phyloP scores from a whole-genome alignment of 2,888 invertebrate species.

The Nysson spinosus region DNA sequence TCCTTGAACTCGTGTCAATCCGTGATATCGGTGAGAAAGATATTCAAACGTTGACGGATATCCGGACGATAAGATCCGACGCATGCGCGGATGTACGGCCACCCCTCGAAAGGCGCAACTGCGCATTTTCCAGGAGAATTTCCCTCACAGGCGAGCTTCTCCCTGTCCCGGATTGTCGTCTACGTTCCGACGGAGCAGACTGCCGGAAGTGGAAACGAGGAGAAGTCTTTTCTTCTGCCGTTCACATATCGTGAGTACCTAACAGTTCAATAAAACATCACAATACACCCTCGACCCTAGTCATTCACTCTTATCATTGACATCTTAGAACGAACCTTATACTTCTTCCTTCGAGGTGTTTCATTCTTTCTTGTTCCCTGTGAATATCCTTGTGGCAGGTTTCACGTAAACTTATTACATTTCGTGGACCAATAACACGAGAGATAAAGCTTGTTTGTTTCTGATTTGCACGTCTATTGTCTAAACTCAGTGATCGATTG shows the following conservation, averaged over 20 bases:
- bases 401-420: too few species aligned
- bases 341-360: background rate
- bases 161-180: slow-evolving; percentile 61
- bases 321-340: too few species aligned
- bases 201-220: slow-evolving; percentile 50
- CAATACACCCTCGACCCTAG: background rate
- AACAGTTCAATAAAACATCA: background rate
- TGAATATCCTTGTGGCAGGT: too few species aligned
- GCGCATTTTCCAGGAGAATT: slow-evolving; percentile 65
- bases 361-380: background rate
- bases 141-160: slow-evolving; percentile 67
- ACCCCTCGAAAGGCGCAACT: slow-evolving; percentile 54
- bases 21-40: slow-evolving; percentile 15
- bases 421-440: too few species aligned
- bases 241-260: slow-evolving; percentile 62
- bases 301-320: too few species aligned
- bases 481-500: slow-evolving; percentile 31
- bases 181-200: slow-evolving; percentile 49
- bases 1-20: slow-evolving; percentile 47
- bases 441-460: too few species aligned
- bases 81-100: slow-evolving; percentile 35
- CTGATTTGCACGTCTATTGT: too few species aligned
- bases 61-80: slow-evolving; percentile 40
- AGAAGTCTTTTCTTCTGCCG: slow-evolving; percentile 30
- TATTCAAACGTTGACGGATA: slow-evolving; percentile 41